Evolutionary conservation across 2,113 vertebrate species (phyloP).

Genomic region (Crypturellus undulatus): DNA sequence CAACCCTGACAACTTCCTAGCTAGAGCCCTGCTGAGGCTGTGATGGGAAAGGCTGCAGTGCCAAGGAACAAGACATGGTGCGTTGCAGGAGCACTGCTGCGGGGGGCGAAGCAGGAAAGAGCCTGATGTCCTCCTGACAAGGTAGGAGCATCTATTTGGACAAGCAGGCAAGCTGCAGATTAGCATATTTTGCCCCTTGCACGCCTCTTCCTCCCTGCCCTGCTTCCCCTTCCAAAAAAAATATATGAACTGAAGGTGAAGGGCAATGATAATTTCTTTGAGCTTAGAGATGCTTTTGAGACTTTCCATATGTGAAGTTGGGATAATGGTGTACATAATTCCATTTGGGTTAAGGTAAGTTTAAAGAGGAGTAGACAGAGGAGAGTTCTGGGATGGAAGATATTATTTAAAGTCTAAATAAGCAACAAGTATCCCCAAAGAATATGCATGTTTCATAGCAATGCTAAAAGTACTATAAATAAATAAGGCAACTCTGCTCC

Average conservation of each 20-base stretch:
- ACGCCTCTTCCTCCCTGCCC: no score
- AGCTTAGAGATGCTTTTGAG: background rate
- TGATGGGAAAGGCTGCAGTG: background rate
- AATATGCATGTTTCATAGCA: background rate
- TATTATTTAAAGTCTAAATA: background rate
- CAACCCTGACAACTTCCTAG: background rate
- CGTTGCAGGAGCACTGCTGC: accelerated
- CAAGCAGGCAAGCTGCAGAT: background rate
- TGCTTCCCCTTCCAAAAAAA: background rate
- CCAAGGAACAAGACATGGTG: no score
- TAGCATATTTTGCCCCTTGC: background rate
- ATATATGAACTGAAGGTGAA: background rate
- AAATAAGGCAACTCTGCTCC: background rate
- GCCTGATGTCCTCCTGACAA: no score
- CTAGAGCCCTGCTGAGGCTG: background rate
- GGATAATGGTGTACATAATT: background rate
- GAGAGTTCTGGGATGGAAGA: background rate
- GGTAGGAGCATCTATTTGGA: background rate
- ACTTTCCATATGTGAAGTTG: background rate
- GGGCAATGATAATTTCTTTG: background rate
- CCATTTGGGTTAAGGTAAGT: no score
- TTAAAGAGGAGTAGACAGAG: background rate
- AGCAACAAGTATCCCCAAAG: background rate
- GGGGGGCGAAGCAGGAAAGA: background rate
- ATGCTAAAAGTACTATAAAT: background rate